A percentile compares a stretch with the other conserved stretches of the same genome.
phyloP scores from a whole-genome alignment of 2,797 vertebrate genomes.

The Sebastes melanostomus region DNA sequence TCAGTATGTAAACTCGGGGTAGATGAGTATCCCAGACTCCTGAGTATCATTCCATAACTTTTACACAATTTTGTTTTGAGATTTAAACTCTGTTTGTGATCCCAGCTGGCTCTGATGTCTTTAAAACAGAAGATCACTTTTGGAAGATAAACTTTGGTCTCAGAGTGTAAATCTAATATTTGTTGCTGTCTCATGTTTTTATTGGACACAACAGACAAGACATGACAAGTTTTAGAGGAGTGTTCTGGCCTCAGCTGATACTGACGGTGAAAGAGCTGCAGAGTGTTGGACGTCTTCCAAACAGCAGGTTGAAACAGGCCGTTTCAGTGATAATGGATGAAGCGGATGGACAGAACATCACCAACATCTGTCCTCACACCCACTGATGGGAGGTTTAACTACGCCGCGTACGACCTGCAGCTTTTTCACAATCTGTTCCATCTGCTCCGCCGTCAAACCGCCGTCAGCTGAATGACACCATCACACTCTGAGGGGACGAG shows the following conservation, averaged over 20 bases:
- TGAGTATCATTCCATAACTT: neutral
- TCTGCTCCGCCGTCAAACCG: neutral
- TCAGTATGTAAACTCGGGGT: too few species aligned
- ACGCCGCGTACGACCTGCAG: neutral
- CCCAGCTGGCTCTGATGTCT: too few species aligned
- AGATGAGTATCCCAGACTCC: neutral
- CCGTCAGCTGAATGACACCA: neutral
- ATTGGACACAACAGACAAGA: neutral
- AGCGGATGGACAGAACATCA: neutral
- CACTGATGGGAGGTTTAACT: neutral
- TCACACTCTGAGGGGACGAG: neutral
- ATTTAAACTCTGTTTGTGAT: neutral
- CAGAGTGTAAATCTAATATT: neutral
- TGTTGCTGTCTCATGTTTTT: neutral
- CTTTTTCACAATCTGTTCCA: neutral
- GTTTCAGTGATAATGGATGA: neutral
- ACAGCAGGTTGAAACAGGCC: neutral
- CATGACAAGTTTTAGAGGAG: neutral
- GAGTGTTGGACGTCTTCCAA: neutral
- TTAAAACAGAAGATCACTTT: neutral
- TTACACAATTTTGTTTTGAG: rapidly evolving
- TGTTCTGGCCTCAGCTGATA: neutral
- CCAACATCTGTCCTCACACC: neutral
- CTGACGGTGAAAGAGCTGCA: neutral
- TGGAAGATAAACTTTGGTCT: neutral